These are phyloP conservation scores for Eupithecia subumbrata DNA, from an alignment of 2,888 invertebrate genomes.

Conservation along the genomic window DNA sequence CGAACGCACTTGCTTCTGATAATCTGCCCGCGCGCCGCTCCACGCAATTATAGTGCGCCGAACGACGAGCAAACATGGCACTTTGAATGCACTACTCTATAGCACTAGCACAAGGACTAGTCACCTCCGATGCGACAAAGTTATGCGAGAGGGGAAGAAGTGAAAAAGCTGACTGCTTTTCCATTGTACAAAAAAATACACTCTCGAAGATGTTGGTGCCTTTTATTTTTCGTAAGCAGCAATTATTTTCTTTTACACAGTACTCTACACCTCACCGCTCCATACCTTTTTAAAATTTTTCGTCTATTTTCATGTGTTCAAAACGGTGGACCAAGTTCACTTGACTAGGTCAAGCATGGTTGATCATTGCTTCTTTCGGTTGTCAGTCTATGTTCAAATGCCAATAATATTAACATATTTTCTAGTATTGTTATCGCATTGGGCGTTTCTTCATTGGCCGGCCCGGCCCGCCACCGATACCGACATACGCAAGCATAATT, in stretches of 20 bases:
- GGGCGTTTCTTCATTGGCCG: too few relatives aligned
- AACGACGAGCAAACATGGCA: slow-evolving; percentile 48
- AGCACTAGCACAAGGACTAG: background rate
- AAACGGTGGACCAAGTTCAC: background rate
- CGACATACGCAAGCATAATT: too few relatives aligned
- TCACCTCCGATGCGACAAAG: background rate
- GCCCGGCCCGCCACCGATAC: too few relatives aligned
- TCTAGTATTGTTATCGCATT: background rate
- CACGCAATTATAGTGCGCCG: slow-evolving; percentile 70
- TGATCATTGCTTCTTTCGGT: background rate
- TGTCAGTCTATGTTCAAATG: background rate
- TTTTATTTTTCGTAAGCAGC: background rate
- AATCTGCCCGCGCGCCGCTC: slow-evolving; percentile 77
- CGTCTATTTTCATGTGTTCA: background rate
- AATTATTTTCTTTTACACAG: background rate
- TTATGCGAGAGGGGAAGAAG: too few relatives aligned
- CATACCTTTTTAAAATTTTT: background rate
- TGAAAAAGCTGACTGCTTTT: background rate
- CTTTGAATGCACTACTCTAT: slow-evolving; percentile 19
- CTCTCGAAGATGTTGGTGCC: background rate
- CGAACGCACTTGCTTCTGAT: slow-evolving; percentile 83
- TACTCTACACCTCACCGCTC: background rate
- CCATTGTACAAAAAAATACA: background rate
- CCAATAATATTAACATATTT: background rate
- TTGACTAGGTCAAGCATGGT: background rate